These are phyloP conservation scores for Atherinomorus stipes DNA, from an alignment of 2,113 vertebrate species.

Conservation along the genomic window DNA sequence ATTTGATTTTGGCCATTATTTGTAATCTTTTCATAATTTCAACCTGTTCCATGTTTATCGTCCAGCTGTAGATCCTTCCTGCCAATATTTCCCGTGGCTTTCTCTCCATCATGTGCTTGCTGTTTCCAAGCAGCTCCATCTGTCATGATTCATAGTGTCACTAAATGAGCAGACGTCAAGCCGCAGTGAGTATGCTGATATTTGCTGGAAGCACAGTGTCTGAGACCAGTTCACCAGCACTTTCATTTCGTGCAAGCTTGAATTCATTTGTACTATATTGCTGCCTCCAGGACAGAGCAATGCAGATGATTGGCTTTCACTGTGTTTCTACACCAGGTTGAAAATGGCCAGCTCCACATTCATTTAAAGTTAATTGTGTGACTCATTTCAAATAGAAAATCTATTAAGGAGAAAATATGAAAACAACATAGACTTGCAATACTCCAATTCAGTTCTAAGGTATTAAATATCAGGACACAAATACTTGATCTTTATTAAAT, in stretches of 20 bases:
- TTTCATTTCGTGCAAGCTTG: slow-evolving; percentile 45
- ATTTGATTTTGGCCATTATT: background rate
- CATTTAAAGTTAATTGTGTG: slow-evolving; percentile 2
- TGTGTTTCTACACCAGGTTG: slow-evolving; percentile 1
- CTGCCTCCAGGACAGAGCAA: slow-evolving; percentile 30
- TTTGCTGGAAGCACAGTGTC: slow-evolving; percentile 46
- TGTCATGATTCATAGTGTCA: slow-evolving; percentile 26
- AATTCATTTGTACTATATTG: slow-evolving; percentile 25
- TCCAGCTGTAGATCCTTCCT: background rate
- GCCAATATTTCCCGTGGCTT: background rate
- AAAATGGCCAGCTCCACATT: background rate
- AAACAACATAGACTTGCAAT: background rate
- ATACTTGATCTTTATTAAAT: no score
- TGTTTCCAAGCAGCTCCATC: slow-evolving; percentile 34
- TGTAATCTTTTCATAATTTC: background rate
- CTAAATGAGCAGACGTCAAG: slow-evolving; percentile 42
- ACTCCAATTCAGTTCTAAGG: background rate
- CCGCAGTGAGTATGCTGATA: slow-evolving; percentile 38
- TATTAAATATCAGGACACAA: no score
- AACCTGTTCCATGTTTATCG: background rate
- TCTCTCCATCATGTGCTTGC: background rate
- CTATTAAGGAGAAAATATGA: background rate
- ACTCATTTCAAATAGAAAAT: background rate
- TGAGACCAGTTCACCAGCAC: slow-evolving; percentile 42
- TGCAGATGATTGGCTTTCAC: slow-evolving; percentile 3